Evolutionary conservation across 2,797 vertebrate species (phyloP).

Genomic region (Gephyroberyx darwinii): DNA sequence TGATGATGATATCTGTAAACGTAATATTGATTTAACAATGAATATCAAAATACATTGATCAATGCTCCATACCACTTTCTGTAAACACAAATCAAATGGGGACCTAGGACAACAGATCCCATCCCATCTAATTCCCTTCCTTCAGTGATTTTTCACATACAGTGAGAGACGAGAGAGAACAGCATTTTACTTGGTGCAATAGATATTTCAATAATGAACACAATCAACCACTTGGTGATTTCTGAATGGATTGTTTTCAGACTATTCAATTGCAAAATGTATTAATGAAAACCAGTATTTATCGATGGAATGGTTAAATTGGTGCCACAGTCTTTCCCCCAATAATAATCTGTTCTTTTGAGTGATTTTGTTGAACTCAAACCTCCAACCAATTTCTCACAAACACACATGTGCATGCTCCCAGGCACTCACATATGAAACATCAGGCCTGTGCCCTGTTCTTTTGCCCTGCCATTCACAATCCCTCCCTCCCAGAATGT

Average conservation of each 20-base stretch:
- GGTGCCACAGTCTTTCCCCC: conserved; percentile 18
- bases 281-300: conserved; percentile 59
- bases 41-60: too few species aligned
- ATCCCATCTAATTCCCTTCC: conserved; percentile 30
- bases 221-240: conserved; percentile 49
- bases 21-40: not conserved
- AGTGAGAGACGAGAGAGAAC: conserved; percentile 10
- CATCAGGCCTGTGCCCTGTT: not conserved
- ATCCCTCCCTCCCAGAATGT: conserved; percentile 16
- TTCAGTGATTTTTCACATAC: conserved; percentile 11
- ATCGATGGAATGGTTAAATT: conserved; percentile 39
- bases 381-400: conserved; percentile 27
- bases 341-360: conserved; percentile 39
- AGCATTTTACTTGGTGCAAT: conserved; percentile 38
- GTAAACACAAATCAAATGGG: conserved; percentile 5
- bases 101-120: conserved; percentile 18
- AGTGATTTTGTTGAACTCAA: conserved; percentile 40
- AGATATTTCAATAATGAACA: conserved; percentile 58
- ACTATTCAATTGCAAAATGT: conserved; percentile 58
- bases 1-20: not conserved
- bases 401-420: not conserved
- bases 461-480: not conserved
- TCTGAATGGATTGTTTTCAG: conserved; percentile 59
- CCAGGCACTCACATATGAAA: not conserved
- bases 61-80: too few species aligned